Percentiles rank a stretch among this genome's conserved stretches.
Conservation (phyloP, 1,140 invertebrate species). For the Sweltsa coloradensis region DNA sequence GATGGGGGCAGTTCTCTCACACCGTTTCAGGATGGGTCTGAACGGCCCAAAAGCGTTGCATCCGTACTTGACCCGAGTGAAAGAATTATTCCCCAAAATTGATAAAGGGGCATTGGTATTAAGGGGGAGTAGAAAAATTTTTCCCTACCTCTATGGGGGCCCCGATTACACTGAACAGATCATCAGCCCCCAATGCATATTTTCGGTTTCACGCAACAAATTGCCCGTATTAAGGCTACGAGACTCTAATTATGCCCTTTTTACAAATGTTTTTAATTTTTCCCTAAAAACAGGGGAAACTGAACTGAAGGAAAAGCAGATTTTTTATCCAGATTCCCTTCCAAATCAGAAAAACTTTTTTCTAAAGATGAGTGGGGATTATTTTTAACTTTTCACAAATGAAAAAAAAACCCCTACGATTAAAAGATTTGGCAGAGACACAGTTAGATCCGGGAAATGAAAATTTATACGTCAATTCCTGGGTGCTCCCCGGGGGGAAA, state of each 20-base stretch:
- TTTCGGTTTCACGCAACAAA: conserved; percentile 19
- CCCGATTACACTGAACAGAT: too few species aligned
- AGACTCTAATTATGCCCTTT: conserved; percentile 23
- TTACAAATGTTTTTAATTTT: conserved; percentile 19
- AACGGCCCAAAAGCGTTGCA: too few species aligned
- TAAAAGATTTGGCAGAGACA: background rate
- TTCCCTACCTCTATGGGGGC: too few species aligned
- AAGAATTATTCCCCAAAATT: too few species aligned
- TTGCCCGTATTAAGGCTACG: conserved; percentile 22
- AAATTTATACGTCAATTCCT: too few species aligned
- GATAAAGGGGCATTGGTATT: too few species aligned
- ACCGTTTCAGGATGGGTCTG: too few species aligned
- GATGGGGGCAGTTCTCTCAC: too few species aligned
- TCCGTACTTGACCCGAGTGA: too few species aligned
- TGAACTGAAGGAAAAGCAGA: conserved; percentile 18
- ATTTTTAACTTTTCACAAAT: too few species aligned
- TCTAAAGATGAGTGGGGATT: background rate
- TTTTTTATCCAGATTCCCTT: conserved; percentile 16
- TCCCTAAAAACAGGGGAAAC: conserved; percentile 17
- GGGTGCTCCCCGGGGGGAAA: conserved; percentile 1
- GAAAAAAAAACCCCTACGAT: background rate
- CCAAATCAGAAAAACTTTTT: background rate
- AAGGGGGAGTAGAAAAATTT: too few species aligned
- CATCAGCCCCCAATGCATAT: too few species aligned
- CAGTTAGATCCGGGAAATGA: background rate